Evolutionary conservation across 2,113 vertebrate genomes (phyloP).

Genomic region (Toxotes chatareus): DNA sequence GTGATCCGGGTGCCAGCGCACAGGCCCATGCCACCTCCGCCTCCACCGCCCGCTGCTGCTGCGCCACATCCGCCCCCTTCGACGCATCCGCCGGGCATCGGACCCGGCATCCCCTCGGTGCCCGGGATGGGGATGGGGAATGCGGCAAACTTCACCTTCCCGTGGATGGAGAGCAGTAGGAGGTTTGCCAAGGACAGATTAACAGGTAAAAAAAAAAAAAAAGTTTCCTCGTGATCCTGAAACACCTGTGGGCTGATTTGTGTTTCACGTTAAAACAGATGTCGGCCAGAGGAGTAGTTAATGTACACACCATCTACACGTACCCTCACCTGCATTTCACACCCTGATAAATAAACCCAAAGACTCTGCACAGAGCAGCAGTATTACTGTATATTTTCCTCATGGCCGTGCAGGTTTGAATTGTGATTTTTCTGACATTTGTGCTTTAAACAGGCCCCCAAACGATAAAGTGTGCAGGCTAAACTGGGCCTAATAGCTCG

Average conservation of each 20-base stretch:
- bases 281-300: neutral
- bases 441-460: neutral
- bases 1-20: conserved; percentile 94
- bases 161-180: conserved; percentile 95
- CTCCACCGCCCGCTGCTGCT: conserved; percentile 83
- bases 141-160: conserved; percentile 89
- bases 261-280: neutral
- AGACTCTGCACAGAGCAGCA: neutral
- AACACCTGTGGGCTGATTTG: neutral
- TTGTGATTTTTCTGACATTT: neutral
- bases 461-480: neutral
- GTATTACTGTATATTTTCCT: accelerated
- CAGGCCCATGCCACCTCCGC: conserved; percentile 90
- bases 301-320: neutral
- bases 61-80: conserved; percentile 84
- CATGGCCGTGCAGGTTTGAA: neutral
- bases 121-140: conserved; percentile 84
- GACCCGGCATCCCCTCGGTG: conserved; percentile 81
- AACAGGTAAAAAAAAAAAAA: conserved; percentile 85
- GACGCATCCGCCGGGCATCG: conserved; percentile 84
- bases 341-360: neutral
- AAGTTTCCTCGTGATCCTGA: neutral
- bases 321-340: neutral
- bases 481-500: neutral
- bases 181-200: conserved; percentile 93